Evolutionary conservation across 2,888 invertebrate genomes (phyloP).

Genomic region (Onthophagus sagittarius): DNA sequence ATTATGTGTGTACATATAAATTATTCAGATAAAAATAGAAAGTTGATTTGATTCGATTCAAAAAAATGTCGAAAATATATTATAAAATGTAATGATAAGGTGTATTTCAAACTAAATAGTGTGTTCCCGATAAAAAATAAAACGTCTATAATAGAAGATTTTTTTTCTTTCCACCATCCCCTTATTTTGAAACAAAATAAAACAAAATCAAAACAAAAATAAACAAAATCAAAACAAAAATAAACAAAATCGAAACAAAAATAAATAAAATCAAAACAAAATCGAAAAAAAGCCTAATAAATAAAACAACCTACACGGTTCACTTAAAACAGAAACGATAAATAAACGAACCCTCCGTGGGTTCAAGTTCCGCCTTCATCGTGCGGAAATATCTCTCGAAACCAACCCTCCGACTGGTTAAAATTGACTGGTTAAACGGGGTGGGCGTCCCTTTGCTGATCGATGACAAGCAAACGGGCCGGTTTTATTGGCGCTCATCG

Average conservation of each 20-base stretch:
- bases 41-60: background rate
- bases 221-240: too few species aligned
- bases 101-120: background rate
- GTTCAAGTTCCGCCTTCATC: background rate
- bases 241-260: too few species aligned
- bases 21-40: background rate
- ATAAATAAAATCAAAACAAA: too few species aligned
- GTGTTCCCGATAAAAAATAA: background rate
- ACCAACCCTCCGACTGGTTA: background rate
- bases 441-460: slow-evolving; percentile 31
- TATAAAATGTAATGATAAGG: background rate
- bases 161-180: too few species aligned
- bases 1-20: background rate
- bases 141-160: background rate
- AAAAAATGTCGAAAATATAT: background rate
- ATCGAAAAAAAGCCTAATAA: too few species aligned
- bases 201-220: too few species aligned
- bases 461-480: slow-evolving; percentile 27
- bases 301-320: too few species aligned
- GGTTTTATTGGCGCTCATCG: slow-evolving; percentile 27
- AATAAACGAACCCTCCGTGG: background rate
- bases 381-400: background rate
- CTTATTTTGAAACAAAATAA: background rate
- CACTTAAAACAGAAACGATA: background rate
- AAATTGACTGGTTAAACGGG: slow-evolving; percentile 7